These are phyloP conservation scores for Zele albiditarsus DNA, from an alignment of 2,888 invertebrate genomes.

Conservation along the genomic window DNA sequence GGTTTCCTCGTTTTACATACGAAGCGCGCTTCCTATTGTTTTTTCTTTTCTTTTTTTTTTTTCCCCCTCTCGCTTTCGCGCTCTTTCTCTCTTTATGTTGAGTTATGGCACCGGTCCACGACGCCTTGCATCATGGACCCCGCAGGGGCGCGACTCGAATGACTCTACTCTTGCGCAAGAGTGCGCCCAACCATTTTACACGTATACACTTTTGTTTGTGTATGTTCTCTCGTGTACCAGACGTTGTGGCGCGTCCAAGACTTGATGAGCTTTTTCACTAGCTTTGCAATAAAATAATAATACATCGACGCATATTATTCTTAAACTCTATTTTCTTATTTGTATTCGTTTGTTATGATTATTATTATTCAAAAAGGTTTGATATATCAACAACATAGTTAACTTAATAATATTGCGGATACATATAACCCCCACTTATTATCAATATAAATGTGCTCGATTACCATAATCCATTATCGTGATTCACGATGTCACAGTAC, in stretches of 20 bases:
- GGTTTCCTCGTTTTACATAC: constrained; percentile 51
- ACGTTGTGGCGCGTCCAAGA: constrained; percentile 48
- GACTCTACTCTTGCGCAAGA: constrained; percentile 47
- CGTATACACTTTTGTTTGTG: constrained; percentile 11
- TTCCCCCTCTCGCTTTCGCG: constrained; percentile 19
- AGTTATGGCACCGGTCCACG: constrained; percentile 57
- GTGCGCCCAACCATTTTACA: constrained; percentile 19
- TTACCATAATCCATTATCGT: constrained; percentile 21
- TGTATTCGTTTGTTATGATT: too few relatives aligned
- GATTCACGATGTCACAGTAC: constrained; percentile 20
- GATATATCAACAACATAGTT: neutral
- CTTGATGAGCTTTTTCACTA: neutral
- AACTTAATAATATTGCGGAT: constrained; percentile 15
- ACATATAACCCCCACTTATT: constrained; percentile 4
- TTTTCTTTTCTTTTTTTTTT: constrained; percentile 49
- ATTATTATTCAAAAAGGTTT: neutral
- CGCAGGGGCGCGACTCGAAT: constrained; percentile 36
- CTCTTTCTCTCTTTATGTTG: constrained; percentile 38
- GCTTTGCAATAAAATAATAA: neutral
- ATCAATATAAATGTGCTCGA: constrained; percentile 12
- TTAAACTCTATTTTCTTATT: too few relatives aligned
- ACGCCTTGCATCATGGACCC: constrained; percentile 51
- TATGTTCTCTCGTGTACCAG: constrained; percentile 43
- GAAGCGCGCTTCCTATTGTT: constrained; percentile 54
- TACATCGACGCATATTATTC: neutral